Evolutionary conservation across 2,113 vertebrate genomes (phyloP).

Genomic region (Pao palembangensis): DNA sequence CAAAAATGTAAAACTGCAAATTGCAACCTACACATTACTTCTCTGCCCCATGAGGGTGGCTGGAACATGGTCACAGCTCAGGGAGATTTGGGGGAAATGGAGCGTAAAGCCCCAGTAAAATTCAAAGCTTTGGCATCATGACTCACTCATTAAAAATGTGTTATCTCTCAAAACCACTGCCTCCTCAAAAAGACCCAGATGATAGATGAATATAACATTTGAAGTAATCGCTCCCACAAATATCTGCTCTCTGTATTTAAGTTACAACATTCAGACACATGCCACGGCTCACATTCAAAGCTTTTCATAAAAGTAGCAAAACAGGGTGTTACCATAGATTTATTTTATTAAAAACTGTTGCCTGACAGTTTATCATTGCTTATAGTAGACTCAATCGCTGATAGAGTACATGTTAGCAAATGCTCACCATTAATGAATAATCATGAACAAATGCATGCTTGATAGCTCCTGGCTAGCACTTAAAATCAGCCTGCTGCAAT

Average conservation of each 20-base stretch:
- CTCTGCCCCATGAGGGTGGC: neutral
- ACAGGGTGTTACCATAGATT: constrained; percentile 14
- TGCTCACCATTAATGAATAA: constrained; percentile 44
- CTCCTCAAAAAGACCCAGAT: constrained; percentile 9
- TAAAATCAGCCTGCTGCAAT: constrained; percentile 6
- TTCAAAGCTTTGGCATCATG: neutral
- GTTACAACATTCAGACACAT: neutral
- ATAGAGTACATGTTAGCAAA: constrained; percentile 41
- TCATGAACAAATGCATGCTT: constrained; percentile 24
- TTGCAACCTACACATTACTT: neutral
- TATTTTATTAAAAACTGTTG: constrained; percentile 73
- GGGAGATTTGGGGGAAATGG: neutral
- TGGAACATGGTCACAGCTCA: neutral
- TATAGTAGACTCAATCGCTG: constrained; percentile 48
- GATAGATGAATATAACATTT: neutral
- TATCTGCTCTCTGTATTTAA: constrained; percentile 15
- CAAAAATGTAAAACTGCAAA: too few relatives aligned
- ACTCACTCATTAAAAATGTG: neutral
- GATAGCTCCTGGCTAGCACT: constrained; percentile 5
- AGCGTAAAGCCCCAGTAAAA: constrained; percentile 7
- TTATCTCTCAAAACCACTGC: neutral
- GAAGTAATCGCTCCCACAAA: constrained; percentile 3
- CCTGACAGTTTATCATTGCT: constrained; percentile 69
- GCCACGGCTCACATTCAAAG: neutral
- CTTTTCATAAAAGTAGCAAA: neutral